Evolutionary conservation across 2,113 vertebrate genomes (phyloP).

Genomic region (Laterallus jamaicensis): DNA sequence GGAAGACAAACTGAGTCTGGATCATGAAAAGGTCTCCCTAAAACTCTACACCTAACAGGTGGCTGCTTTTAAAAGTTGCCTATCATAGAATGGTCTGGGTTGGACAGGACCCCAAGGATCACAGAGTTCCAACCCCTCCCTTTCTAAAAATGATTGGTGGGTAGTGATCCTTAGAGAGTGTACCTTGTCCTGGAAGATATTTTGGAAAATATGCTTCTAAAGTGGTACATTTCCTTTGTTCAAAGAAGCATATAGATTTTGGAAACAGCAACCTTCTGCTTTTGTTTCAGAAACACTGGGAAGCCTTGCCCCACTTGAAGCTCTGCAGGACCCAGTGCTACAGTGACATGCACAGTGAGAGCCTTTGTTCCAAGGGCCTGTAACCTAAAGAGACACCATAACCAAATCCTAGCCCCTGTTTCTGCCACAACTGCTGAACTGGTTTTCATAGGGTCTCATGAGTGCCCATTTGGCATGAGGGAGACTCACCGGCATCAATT

Average conservation of each 20-base stretch:
- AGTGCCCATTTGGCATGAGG: background rate
- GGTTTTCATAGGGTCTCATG: background rate
- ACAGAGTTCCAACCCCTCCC: too few relatives aligned
- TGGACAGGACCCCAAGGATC: too few relatives aligned
- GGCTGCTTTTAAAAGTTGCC: background rate
- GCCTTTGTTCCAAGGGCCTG: background rate
- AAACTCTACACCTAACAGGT: background rate
- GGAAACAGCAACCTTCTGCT: background rate
- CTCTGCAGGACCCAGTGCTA: background rate
- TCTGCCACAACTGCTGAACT: background rate
- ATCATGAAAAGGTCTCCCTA: background rate
- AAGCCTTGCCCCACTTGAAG: rapidly evolving
- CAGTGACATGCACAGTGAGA: background rate
- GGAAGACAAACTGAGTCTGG: background rate
- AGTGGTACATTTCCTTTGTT: background rate
- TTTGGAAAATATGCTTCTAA: background rate
- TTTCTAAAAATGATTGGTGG: background rate
- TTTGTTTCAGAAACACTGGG: background rate
- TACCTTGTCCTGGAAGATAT: background rate
- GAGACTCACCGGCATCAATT: background rate
- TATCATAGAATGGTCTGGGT: too few relatives aligned
- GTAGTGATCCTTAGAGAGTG: background rate
- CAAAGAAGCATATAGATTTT: background rate
- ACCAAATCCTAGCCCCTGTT: background rate
- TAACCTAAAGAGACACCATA: background rate